Evolutionary conservation across 2,113 vertebrate genomes (phyloP).

Genomic region (Dendrocopos noguchii): DNA sequence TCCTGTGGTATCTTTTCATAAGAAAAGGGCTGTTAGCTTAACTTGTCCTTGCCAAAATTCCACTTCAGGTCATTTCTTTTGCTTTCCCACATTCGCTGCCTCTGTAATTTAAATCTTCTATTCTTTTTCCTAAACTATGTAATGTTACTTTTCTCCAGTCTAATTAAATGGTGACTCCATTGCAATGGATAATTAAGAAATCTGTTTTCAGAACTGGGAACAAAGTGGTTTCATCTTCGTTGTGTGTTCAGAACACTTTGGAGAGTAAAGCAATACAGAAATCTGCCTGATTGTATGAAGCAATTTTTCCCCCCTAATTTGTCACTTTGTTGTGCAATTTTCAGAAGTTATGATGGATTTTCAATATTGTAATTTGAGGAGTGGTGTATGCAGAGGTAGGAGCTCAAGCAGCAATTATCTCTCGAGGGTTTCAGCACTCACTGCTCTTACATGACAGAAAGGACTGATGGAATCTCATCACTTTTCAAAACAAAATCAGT

Average conservation of each 20-base stretch:
- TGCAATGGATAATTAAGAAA: not conserved
- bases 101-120: not conserved
- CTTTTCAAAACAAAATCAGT: not conserved
- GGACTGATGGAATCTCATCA: not conserved
- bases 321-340: not conserved
- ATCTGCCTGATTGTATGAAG: not conserved
- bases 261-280: not conserved
- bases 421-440: not conserved
- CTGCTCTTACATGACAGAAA: rapidly evolving
- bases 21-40: not conserved
- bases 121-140: not conserved
- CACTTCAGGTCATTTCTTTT: constrained; percentile 12
- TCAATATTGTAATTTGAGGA: not conserved
- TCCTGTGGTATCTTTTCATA: constrained; percentile 5
- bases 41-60: constrained; percentile 1
- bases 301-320: not conserved
- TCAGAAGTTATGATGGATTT: not conserved
- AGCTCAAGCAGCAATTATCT: not conserved
- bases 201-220: not conserved
- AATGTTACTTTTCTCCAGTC: not conserved
- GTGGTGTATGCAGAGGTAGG: not conserved
- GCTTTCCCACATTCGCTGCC: not conserved
- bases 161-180: not conserved
- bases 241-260: not conserved
- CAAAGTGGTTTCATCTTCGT: not conserved